Percentiles rank a stretch among this genome's conserved stretches.
Evolutionary conservation across 2,888 invertebrate species (phyloP).

Genomic region (Antheraea yamamai): DNA sequence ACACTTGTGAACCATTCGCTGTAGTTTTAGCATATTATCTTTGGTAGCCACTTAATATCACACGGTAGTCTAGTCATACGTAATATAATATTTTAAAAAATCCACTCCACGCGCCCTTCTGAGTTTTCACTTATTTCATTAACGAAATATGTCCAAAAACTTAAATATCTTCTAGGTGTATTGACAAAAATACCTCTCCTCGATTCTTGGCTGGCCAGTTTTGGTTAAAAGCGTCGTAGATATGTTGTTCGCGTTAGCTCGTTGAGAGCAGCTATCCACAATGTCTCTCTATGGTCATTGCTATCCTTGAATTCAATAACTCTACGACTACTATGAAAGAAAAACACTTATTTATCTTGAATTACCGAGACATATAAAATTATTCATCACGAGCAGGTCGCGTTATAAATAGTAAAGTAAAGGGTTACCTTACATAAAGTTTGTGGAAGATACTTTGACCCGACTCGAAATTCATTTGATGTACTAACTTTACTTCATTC

Average conservation of each 20-base stretch:
- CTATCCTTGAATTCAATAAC: not conserved
- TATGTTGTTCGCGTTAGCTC: not conserved
- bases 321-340: not conserved
- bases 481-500: not conserved
- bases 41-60: not conserved
- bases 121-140: too few relatives aligned
- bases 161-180: too few relatives aligned
- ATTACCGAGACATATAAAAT: not conserved
- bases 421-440: not conserved
- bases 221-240: too few relatives aligned
- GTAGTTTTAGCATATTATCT: too few relatives aligned
- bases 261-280: too few relatives aligned
- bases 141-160: too few relatives aligned
- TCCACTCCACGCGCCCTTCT: too few relatives aligned
- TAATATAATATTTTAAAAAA: too few relatives aligned
- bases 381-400: not conserved
- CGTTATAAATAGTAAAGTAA: not conserved
- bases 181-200: too few relatives aligned
- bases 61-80: not conserved
- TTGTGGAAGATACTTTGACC: not conserved
- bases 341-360: not conserved
- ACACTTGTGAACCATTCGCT: too few relatives aligned
- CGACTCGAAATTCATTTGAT: not conserved
- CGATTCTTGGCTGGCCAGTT: too few relatives aligned
- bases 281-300: too few relatives aligned